Percentiles rank a stretch among this genome's conserved stretches.
phyloP scores from a whole-genome alignment of 2,888 invertebrate species.

The Caenorhabditis drosophilae region DNA sequence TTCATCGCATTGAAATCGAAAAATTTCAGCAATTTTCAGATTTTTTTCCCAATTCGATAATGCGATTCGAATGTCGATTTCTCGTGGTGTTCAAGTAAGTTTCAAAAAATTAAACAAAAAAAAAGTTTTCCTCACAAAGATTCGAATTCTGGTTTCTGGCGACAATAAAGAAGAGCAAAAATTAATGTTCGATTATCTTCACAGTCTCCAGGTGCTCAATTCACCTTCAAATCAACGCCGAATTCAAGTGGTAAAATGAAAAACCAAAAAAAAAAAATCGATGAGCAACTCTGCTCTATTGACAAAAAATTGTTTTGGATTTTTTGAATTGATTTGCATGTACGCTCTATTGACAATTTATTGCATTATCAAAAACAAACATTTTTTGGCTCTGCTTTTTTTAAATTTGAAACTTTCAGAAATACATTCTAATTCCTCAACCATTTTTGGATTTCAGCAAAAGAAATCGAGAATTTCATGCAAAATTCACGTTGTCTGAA shows the following conservation, averaged over 20 bases:
- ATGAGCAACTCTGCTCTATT: too few species aligned
- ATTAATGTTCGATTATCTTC: slow-evolving; percentile 32
- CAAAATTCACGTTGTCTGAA: slow-evolving; percentile 34
- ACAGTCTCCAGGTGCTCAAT: slow-evolving; percentile 33
- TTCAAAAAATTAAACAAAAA: neutral
- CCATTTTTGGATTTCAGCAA: slow-evolving; percentile 28
- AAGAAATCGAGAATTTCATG: slow-evolving; percentile 32
- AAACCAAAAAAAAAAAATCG: too few species aligned
- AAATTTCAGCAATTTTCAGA: slow-evolving; percentile 8
- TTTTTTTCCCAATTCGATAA: slow-evolving; percentile 35
- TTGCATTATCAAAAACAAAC: too few species aligned
- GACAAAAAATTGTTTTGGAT: too few species aligned
- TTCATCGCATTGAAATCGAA: neutral
- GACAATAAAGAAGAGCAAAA: slow-evolving; percentile 33
- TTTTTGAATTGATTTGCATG: too few species aligned
- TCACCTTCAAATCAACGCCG: slow-evolving; percentile 10
- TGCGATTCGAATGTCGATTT: slow-evolving; percentile 33
- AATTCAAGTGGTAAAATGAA: slow-evolving; percentile 24
- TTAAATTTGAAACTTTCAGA: slow-evolving; percentile 8
- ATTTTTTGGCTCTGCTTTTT: too few species aligned
- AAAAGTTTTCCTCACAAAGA: neutral
- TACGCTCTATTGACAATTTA: too few species aligned
- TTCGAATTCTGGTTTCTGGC: slow-evolving; percentile 32
- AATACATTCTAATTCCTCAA: slow-evolving; percentile 33
- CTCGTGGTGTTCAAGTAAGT: slow-evolving; percentile 28